Evolutionary conservation across 2,797 vertebrate genomes (phyloP).

Genomic region (Acestrorhynchus altus): DNA sequence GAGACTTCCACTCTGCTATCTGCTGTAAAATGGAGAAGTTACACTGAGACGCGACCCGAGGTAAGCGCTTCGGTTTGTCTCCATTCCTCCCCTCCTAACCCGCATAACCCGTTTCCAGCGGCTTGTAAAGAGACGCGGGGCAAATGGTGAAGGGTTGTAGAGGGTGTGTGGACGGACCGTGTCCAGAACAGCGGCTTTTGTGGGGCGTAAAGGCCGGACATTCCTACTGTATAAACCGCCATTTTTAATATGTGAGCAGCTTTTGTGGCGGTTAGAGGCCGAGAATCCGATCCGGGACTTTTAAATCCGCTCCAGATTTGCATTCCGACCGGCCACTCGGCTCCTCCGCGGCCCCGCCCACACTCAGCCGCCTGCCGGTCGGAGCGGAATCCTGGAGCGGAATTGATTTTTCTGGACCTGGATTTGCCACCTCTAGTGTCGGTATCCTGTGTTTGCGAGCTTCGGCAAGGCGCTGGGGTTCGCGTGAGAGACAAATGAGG

Average conservation of each 20-base stretch:
- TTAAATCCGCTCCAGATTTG: too few species aligned
- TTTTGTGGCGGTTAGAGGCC: constrained; percentile 64
- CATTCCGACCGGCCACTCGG: too few species aligned
- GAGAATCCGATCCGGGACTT: too few species aligned
- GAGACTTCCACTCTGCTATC: constrained; percentile 73
- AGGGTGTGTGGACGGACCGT: neutral
- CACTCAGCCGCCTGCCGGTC: too few species aligned
- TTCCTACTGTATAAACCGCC: constrained; percentile 80
- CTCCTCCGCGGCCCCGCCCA: too few species aligned
- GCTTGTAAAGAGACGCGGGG: neutral
- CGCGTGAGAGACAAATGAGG: constrained; percentile 18
- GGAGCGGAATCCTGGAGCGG: too few species aligned
- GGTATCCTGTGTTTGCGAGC: too few species aligned
- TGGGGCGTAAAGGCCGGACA: constrained; percentile 63
- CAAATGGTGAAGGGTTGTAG: neutral
- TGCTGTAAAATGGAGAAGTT: constrained; percentile 86
- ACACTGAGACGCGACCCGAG: constrained; percentile 79
- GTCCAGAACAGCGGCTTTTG: constrained; percentile 16
- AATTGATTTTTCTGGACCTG: too few species aligned
- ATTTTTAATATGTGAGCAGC: constrained; percentile 81
- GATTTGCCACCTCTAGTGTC: too few species aligned
- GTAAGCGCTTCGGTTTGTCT: constrained; percentile 66
- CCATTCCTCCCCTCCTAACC: neutral
- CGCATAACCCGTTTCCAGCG: constrained; percentile 2
- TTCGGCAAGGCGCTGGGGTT: constrained; percentile 15